Evolutionary conservation across 2,797 vertebrate genomes (phyloP), one percentile per base, ranked within the genome.

Genomic region (Dryobates pubescens): DNA sequence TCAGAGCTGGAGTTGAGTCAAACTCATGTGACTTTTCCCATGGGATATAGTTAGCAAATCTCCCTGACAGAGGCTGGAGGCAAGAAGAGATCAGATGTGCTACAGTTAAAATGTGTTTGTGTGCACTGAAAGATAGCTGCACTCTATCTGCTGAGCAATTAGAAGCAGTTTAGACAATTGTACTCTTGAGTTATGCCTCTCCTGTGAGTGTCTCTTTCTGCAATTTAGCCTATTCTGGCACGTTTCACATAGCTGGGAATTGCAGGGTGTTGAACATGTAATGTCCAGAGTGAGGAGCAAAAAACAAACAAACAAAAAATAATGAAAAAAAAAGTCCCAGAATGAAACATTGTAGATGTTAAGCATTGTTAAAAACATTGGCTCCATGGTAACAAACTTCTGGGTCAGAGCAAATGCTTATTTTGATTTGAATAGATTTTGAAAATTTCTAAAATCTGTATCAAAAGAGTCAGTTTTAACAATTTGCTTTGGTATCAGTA

Each of bases 51-150:
- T 98, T 98, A 98, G 97, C 96, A 97, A 97, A 97, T 94, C 92
- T 97, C 81, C 72, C 93, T 98, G 97, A 97, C 97, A 98, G 97
- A 97, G 97, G 97, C 98, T 97, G 91, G 97, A 98, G 97, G 97
- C 97, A 98, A 98, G 76, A 96, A 97, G 84, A 96, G 96, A 97
- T 97, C 97, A 97, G 96, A 97, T 94, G 73, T 87, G 93, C 90
- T 95, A 84, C 88, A 96, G 90, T 65, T 95, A 88, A 89, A 95
- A 90, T 86, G 29, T 96, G 91, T 95, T 97, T 97, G 80, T 96
- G 95, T 92, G 88, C 90, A 89, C 63, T 85, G 90, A 94, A 75
- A 89, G 91, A 77, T 79, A 94, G 57, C 87, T 94, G 90, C 76
- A 32, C 95, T 89, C 74, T 96, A 89, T 97, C 73, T 96, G 96